These are phyloP conservation scores for Hydrotaea diabolus DNA, from an alignment of 2,888 invertebrate species.

Conservation along the genomic window DNA sequence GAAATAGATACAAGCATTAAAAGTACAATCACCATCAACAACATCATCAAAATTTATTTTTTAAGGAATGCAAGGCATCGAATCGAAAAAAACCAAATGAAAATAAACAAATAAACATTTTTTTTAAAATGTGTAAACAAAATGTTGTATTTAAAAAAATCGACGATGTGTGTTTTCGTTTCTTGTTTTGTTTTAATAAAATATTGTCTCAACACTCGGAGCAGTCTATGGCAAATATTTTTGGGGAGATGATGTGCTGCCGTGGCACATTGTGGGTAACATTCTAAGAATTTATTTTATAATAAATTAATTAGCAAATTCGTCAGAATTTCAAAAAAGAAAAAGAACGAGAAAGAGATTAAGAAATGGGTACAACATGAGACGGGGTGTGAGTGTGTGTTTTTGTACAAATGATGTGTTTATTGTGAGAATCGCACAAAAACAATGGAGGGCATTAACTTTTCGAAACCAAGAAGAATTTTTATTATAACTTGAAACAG, in stretches of 20 bases:
- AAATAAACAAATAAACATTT: background rate
- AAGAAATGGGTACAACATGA: too few relatives aligned
- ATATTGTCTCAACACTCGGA: background rate
- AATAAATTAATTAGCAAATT: background rate
- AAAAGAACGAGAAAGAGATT: too few relatives aligned
- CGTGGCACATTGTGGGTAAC: background rate
- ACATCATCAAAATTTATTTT: background rate
- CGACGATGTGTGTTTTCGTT: background rate
- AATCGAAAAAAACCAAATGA: background rate
- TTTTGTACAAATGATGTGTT: too few relatives aligned
- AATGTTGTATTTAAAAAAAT: too few relatives aligned
- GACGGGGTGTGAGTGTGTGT: too few relatives aligned
- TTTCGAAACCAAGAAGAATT: background rate
- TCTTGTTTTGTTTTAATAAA: background rate
- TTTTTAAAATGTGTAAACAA: background rate
- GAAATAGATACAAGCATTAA: background rate
- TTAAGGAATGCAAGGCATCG: background rate
- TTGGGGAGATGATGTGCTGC: background rate
- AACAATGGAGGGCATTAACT: conserved; percentile 2
- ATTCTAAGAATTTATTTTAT: background rate
- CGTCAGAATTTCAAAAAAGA: background rate
- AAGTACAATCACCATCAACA: conserved; percentile 1
- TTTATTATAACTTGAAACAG: background rate
- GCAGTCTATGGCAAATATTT: too few relatives aligned
- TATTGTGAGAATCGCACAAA: background rate